These are phyloP conservation scores for Cettia cetti DNA, from an alignment of 2,113 vertebrate species.

Conservation along the genomic window DNA sequence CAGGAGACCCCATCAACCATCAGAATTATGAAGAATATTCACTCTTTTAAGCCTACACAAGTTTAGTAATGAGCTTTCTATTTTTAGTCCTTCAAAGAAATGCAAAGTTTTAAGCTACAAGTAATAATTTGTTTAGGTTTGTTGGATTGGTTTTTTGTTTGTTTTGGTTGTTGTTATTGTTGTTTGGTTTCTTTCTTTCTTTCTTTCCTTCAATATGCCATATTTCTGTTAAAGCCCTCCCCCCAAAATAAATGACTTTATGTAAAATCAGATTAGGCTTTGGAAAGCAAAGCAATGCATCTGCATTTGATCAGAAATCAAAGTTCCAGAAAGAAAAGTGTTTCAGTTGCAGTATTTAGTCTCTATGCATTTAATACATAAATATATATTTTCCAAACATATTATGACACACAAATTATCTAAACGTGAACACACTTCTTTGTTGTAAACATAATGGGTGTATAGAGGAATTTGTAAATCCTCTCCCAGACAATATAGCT, in stretches of 20 bases:
- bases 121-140: background rate
- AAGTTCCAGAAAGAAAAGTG: background rate
- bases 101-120: background rate
- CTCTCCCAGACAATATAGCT: background rate
- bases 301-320: background rate
- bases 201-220: background rate
- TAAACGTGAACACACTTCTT: background rate
- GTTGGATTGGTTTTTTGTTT: background rate
- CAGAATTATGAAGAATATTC: background rate
- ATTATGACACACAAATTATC: background rate
- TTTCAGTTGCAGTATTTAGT: background rate
- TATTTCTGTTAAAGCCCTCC: background rate
- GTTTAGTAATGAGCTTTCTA: background rate
- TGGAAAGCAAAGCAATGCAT: background rate
- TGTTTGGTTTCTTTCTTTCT: too few species aligned
- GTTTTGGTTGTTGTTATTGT: background rate
- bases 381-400: background rate
- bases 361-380: background rate
- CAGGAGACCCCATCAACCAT: background rate
- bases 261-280: background rate
- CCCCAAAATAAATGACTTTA: background rate
- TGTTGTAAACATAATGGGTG: background rate
- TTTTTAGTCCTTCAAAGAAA: background rate
- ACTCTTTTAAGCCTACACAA: background rate
- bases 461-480: background rate